A percentile compares a stretch with the other conserved stretches of the same genome.
Evolutionary conservation across 2,797 vertebrate genomes (phyloP).

Genomic region (Gymnothorax javanicus): DNA sequence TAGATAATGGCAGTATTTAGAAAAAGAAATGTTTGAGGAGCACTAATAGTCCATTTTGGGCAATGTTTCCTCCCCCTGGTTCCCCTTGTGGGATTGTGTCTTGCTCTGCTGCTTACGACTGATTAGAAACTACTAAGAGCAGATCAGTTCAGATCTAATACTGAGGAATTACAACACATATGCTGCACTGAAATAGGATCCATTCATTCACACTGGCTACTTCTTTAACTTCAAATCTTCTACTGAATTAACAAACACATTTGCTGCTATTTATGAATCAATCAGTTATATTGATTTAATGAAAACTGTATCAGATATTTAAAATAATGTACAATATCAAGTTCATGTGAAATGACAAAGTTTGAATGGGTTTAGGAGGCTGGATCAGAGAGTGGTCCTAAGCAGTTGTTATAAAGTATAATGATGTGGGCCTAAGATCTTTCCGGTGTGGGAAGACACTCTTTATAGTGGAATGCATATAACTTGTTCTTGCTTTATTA

Average conservation of each 20-base stretch:
- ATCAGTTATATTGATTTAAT: background rate
- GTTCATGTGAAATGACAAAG: background rate
- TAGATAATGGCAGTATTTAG: slow-evolving; percentile 67
- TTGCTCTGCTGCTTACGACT: slow-evolving; percentile 66
- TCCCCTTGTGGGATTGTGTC: slow-evolving; percentile 62
- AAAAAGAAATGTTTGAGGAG: slow-evolving; percentile 71
- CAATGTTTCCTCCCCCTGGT: slow-evolving; percentile 43
- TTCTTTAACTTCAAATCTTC: background rate
- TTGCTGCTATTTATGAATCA: background rate
- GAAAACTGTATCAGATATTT: background rate
- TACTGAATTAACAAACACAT: background rate
- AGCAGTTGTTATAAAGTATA: background rate
- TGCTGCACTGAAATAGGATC: background rate
- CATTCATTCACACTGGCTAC: background rate
- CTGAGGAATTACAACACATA: background rate
- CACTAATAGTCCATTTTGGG: slow-evolving; percentile 69
- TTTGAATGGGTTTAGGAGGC: too few relatives aligned
- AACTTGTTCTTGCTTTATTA: background rate
- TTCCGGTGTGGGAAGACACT: background rate
- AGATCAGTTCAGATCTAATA: slow-evolving; percentile 29
- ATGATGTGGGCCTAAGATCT: background rate
- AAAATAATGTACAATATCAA: background rate
- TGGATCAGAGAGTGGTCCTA: too few relatives aligned
- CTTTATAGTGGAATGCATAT: background rate
- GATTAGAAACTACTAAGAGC: slow-evolving; percentile 60